These are phyloP conservation scores for Therioaphis trifolii DNA, from an alignment of 2,888 invertebrate genomes.

Conservation along the genomic window DNA sequence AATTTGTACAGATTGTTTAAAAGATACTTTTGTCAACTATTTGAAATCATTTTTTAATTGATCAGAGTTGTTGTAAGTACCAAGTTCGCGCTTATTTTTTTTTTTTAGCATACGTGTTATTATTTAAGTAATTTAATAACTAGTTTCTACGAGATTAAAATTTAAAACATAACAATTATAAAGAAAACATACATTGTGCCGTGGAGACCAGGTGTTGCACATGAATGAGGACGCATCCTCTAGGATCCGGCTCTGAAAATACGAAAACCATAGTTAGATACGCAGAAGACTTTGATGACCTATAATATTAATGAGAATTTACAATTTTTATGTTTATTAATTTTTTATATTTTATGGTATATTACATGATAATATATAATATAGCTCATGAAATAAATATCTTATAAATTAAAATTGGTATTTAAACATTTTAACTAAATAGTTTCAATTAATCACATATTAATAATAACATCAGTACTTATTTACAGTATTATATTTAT, in stretches of 20 bases:
- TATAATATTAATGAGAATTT: not conserved
- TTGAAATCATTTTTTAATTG: not conserved
- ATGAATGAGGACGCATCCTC: constrained; percentile 86
- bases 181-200: constrained; percentile 83
- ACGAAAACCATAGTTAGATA: constrained; percentile 50
- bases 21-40: not conserved
- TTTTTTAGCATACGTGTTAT: no score
- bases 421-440: no score
- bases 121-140: not conserved
- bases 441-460: no score
- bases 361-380: no score
- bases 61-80: no score
- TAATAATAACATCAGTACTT: no score
- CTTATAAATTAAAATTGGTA: no score
- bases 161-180: not conserved
- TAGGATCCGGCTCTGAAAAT: constrained; percentile 86
- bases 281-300: not conserved
- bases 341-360: no score
- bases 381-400: no score
- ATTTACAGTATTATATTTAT: no score
- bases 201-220: constrained; percentile 92
- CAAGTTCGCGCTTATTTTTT: no score
- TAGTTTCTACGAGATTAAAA: not conserved
- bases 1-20: not conserved
- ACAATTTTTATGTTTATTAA: no score